Evolutionary conservation across 2,888 invertebrate genomes (phyloP), one percentile per base, ranked within the genome.

Genomic region (Aethes cnicana): DNA sequence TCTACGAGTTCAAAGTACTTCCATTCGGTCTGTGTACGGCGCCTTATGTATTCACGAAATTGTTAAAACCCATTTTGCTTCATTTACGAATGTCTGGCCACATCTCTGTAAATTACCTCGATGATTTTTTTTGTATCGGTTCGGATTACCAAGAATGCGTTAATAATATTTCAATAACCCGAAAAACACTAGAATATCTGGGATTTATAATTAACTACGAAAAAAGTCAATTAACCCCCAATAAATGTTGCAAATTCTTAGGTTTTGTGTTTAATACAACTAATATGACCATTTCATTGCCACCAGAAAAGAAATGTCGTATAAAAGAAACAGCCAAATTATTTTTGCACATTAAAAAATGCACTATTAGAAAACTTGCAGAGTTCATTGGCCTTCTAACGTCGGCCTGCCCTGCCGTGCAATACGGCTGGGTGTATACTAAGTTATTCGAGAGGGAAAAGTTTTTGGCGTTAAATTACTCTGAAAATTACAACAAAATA

Each of bases 101-200:
- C 1, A 6, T 39, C 6, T 47, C 47, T 12, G 30, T 30, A 3
- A 23, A 39, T n/a, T 47, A 37, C 25, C 7, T 47, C 1, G 47
- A 47, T 37, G 47, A 47, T 17, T 18, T 33, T 7, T 30, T 47
- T 20, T 23, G 28, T 1, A 37, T 47, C 7, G 47, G 47, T 1
- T 18, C 16, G 7, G n/a, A 42, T 6, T 35, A 49, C 20, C 5
- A 18, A 1, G 35, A 20, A 8, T 49, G 49, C 11, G 9, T 18
- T 0, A 3, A 20, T 1, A 49, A 49, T 18, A 20, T 42, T n/a
- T n/a, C n/a, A n/a, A n/a, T n/a, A n/a, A n/a, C n/a, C n/a, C n/a
- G n/a, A n/a, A n/a, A n/a, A n/a, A n/a, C n/a, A n/a, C n/a, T n/a
- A n/a, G n/a, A n/a, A n/a, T n/a, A n/a, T n/a, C n/a, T n/a, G n/a